Evolutionary conservation across 2,888 invertebrate genomes (phyloP).

Genomic region (Lymantria dispar): DNA sequence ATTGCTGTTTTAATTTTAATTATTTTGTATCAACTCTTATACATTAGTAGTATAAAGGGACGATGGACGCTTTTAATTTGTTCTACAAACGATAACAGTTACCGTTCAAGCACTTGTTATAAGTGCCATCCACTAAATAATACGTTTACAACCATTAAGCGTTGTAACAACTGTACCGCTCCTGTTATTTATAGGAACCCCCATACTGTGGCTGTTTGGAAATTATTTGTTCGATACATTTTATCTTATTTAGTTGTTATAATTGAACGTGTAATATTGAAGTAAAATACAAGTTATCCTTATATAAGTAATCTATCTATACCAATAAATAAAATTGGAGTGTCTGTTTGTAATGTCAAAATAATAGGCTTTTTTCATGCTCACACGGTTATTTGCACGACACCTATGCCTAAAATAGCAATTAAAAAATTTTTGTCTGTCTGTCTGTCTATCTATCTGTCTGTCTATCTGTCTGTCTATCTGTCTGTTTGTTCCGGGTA

Average conservation of each 20-base stretch:
- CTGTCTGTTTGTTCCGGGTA: too few species aligned
- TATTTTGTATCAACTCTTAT: not conserved
- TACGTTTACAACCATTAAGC: slow-evolving; percentile 25
- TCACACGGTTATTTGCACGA: too few species aligned
- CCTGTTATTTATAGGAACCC: slow-evolving; percentile 27
- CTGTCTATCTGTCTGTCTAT: too few species aligned
- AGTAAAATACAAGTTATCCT: too few species aligned
- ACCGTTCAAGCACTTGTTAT: slow-evolving; percentile 4
- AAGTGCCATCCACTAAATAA: slow-evolving; percentile 10
- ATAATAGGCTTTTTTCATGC: too few species aligned
- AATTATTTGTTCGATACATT: slow-evolving; percentile 10
- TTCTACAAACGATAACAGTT: slow-evolving; percentile 1
- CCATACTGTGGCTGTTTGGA: slow-evolving; percentile 25
- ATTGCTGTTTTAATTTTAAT: not conserved
- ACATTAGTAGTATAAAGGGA: not conserved
- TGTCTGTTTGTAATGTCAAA: too few species aligned
- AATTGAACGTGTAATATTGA: not conserved
- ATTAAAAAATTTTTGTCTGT: too few species aligned
- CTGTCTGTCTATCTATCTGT: too few species aligned
- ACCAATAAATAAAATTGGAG: too few species aligned
- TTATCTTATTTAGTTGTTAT: not conserved
- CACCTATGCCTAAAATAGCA: too few species aligned
- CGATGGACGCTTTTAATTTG: not conserved
- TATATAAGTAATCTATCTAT: too few species aligned
- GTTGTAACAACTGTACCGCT: slow-evolving; percentile 30